A percentile compares a stretch with the other conserved stretches of the same genome.
phyloP scores from a whole-genome alignment of 2,113 vertebrate genomes.

The Oenanthe melanoleuca region DNA sequence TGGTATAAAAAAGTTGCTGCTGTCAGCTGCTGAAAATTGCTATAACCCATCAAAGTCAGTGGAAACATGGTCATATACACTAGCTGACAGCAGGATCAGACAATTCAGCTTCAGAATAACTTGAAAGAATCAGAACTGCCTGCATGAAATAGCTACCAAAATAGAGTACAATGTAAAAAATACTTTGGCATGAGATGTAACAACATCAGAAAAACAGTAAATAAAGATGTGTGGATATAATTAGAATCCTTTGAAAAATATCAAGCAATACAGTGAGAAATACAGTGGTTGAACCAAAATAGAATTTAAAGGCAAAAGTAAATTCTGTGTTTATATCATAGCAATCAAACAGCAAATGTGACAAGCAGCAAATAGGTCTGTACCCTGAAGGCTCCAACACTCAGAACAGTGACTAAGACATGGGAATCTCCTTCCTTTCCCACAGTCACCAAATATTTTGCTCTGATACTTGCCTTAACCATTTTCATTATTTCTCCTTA shows the following conservation, averaged over 20 bases:
- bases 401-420: not conserved
- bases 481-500: not conserved
- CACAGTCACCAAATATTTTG: not conserved
- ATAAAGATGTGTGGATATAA: not conserved
- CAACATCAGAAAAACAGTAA: not conserved
- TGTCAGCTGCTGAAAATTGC: conserved; percentile 15
- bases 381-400: not conserved
- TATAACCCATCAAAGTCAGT: not conserved
- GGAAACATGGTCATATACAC: not conserved
- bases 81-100: conserved; percentile 11
- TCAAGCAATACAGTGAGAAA: not conserved
- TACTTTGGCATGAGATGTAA: not conserved
- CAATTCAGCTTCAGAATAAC: not conserved
- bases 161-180: not conserved
- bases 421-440: not conserved
- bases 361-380: not conserved
- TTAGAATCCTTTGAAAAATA: conserved; percentile 10
- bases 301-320: not conserved
- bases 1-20: not conserved
- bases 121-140: conserved; percentile 39
- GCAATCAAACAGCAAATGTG: not conserved
- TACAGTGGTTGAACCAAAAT: not conserved
- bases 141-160: not conserved
- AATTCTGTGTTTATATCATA: not conserved
- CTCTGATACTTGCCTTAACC: not conserved